A percentile compares a stretch with the other conserved stretches of the same genome.
phyloP scores from a whole-genome alignment of 2,888 invertebrate species.

The Scaptomyza parva region DNA sequence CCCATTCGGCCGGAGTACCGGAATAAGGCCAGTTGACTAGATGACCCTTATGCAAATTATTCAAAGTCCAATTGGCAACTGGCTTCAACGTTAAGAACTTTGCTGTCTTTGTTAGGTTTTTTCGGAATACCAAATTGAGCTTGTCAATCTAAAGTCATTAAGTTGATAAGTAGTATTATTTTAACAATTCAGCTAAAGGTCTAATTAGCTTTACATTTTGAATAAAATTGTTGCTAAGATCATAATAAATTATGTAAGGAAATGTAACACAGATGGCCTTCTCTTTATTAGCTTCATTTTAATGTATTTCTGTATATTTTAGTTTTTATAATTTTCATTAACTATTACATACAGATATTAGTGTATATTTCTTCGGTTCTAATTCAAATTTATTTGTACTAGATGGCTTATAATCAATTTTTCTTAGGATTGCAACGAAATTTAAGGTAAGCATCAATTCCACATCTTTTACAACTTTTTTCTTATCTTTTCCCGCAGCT shows the following conservation, averaged over 20 bases:
- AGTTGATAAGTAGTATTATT: neutral
- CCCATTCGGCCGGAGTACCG: neutral
- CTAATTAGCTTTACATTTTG: neutral
- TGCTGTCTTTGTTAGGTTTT: neutral
- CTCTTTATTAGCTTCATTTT: neutral
- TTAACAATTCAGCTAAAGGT: neutral
- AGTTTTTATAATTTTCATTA: neutral
- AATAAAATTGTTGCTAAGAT: neutral
- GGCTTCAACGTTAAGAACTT: neutral
- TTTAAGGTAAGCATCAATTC: constrained; percentile 8
- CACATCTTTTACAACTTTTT: too few relatives aligned
- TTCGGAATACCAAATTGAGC: neutral
- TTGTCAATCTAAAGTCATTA: neutral
- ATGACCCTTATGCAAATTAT: constrained; percentile 74
- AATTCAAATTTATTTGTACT: neutral
- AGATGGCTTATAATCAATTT: constrained; percentile 24
- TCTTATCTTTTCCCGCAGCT: neutral
- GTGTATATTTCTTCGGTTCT: neutral
- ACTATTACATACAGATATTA: neutral
- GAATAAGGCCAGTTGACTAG: constrained; percentile 16
- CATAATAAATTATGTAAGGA: neutral
- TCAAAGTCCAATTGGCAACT: constrained; percentile 13
- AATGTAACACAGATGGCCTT: constrained; percentile 8
- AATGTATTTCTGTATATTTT: neutral
- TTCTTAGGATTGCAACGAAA: constrained; percentile 7